Percentiles rank a stretch among this genome's conserved stretches.
phyloP scores from a whole-genome alignment of 2,797 vertebrate species.

The Falco concolor region DNA sequence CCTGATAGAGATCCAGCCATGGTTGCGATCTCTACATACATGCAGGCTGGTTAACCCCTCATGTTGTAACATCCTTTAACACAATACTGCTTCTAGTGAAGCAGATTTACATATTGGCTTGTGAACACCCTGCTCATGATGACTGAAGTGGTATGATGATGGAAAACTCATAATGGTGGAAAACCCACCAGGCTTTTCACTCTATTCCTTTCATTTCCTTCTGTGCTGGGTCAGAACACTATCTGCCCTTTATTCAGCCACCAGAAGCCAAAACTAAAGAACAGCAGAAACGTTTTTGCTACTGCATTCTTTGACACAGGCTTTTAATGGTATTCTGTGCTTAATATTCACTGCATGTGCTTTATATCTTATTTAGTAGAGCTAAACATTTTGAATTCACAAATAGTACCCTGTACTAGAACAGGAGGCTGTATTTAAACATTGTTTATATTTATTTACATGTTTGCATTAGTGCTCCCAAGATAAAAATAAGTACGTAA shows the following conservation, averaged over 20 bases:
- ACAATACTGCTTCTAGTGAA: not conserved
- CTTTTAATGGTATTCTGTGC: not conserved
- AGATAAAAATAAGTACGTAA: not conserved
- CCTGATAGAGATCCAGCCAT: not conserved
- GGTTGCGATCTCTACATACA: not conserved
- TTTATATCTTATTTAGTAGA: not conserved
- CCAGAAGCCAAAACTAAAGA: not conserved
- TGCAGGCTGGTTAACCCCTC: not conserved
- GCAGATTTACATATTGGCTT: not conserved
- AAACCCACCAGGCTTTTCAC: not conserved
- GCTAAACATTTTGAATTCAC: not conserved
- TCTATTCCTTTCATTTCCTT: not conserved
- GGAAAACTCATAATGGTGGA: not conserved
- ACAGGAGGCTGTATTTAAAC: not conserved
- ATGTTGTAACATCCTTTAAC: not conserved
- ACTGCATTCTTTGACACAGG: not conserved
- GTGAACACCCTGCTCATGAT: not conserved
- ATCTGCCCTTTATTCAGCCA: not conserved
- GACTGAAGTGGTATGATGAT: not conserved
- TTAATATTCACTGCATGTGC: not conserved
- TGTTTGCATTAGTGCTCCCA: accelerated
- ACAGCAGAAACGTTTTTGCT: not conserved
- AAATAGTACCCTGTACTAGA: not conserved
- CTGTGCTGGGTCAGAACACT: not conserved
- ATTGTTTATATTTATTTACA: not conserved